Conservation (phyloP, 2,113 vertebrate genomes). For the Phrynosoma platyrhinos region DNA sequence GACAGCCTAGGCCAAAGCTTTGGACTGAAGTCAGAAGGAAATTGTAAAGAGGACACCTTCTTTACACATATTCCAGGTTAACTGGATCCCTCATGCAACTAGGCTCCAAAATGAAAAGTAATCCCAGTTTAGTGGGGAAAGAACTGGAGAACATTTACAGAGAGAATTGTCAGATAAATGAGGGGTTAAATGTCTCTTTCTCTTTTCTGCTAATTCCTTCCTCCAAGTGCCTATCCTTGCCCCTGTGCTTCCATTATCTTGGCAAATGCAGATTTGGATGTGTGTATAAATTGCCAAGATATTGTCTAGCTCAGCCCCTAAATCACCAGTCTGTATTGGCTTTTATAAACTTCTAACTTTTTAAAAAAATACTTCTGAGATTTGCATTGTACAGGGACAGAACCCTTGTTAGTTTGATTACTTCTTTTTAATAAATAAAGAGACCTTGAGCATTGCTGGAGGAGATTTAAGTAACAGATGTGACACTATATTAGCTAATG, state of each 20-base stretch:
- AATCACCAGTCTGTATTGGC: background rate
- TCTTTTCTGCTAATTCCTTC: background rate
- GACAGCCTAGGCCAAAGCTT: too few species aligned
- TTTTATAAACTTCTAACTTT: background rate
- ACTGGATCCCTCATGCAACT: background rate
- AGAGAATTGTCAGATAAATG: background rate
- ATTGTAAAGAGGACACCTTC: background rate
- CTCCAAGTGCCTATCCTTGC: background rate
- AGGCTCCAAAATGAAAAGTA: background rate
- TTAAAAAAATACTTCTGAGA: slow-evolving; percentile 6
- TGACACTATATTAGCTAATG: slow-evolving; percentile 35
- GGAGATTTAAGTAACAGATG: slow-evolving; percentile 42
- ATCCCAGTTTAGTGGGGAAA: background rate
- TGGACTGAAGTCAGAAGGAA: too few species aligned
- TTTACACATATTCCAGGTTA: background rate
- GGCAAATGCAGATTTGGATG: background rate
- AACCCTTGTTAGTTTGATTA: background rate
- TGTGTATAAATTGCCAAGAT: background rate
- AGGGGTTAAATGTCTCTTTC: background rate
- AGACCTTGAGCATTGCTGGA: slow-evolving; percentile 39
- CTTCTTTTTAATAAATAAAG: slow-evolving; percentile 50
- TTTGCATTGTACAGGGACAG: background rate
- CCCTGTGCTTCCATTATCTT: background rate
- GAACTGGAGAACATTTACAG: background rate
- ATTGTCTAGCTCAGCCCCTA: background rate